Conservation (phyloP, 1,140 invertebrate species). For the Teleopsis dalmanni region DNA sequence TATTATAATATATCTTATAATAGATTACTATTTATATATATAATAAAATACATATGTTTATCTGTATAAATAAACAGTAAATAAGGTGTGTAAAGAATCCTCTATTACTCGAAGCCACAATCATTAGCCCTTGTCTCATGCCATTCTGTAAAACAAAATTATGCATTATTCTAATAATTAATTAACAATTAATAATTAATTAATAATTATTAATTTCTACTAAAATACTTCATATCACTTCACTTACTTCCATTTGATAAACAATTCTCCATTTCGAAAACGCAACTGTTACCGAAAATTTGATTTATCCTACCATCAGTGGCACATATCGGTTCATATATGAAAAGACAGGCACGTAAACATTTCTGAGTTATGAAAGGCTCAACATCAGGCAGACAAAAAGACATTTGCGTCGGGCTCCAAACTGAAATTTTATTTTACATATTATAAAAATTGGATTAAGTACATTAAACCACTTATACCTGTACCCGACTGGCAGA, state of each 20-base stretch:
- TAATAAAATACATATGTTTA: too few relatives aligned
- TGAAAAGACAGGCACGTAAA: constrained; percentile 11
- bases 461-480: background rate
- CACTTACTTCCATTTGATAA: constrained; percentile 12
- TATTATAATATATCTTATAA: too few relatives aligned
- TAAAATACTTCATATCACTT: too few relatives aligned
- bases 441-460: background rate
- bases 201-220: too few relatives aligned
- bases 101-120: too few relatives aligned
- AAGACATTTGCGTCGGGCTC: constrained; percentile 9
- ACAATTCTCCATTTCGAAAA: constrained; percentile 14
- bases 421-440: constrained; percentile 5
- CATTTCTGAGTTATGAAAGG: constrained; percentile 9
- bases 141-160: too few relatives aligned
- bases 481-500: constrained; percentile 10
- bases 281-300: constrained; percentile 14
- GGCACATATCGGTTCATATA: constrained; percentile 14
- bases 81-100: too few relatives aligned
- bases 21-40: too few relatives aligned
- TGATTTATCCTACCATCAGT: constrained; percentile 4
- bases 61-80: too few relatives aligned
- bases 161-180: too few relatives aligned
- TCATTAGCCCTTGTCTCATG: too few relatives aligned
- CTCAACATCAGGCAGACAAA: constrained; percentile 12
- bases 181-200: too few relatives aligned